These are phyloP conservation scores for Hydriomena furcata DNA, from an alignment of 2,888 invertebrate species.

Conservation along the genomic window DNA sequence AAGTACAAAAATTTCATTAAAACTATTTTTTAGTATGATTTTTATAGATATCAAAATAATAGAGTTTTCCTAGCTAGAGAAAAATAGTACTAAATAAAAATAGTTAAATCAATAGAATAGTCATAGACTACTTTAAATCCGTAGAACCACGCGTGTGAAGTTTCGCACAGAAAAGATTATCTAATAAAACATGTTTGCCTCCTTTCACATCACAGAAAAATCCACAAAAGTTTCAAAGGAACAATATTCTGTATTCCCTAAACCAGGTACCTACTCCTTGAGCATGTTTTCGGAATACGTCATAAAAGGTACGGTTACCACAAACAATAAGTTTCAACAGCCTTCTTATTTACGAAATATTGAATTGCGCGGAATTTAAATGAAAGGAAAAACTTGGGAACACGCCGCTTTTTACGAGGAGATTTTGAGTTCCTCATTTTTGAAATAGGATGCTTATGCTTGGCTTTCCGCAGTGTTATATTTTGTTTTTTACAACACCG, in stretches of 20 bases:
- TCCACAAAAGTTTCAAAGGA: constrained; percentile 10
- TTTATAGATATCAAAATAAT: no score
- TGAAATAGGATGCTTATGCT: constrained; percentile 19
- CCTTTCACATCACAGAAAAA: constrained; percentile 1
- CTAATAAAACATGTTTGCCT: constrained; percentile 1
- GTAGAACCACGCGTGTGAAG: no score
- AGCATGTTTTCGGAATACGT: constrained; percentile 18
- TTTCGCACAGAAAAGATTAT: no score
- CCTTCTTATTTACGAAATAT: constrained; percentile 28
- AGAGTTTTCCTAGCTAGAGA: no score
- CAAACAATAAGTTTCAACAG: constrained; percentile 30
- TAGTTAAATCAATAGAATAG: no score
- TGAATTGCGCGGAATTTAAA: constrained; percentile 28
- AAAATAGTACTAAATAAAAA: no score
- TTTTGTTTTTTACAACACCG: constrained; percentile 10
- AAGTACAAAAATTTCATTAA: no score
- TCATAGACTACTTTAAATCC: no score
- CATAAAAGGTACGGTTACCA: constrained; percentile 18
- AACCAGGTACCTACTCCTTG: constrained; percentile 18
- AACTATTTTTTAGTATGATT: no score
- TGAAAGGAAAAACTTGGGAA: constrained; percentile 18
- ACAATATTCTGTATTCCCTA: constrained; percentile 10
- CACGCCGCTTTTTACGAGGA: constrained; percentile 18
- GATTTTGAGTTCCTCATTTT: constrained; percentile 25
- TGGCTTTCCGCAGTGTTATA: constrained; percentile 13